Conservation (phyloP, 2,888 invertebrate genomes). For the Ochropleura leucogaster region DNA sequence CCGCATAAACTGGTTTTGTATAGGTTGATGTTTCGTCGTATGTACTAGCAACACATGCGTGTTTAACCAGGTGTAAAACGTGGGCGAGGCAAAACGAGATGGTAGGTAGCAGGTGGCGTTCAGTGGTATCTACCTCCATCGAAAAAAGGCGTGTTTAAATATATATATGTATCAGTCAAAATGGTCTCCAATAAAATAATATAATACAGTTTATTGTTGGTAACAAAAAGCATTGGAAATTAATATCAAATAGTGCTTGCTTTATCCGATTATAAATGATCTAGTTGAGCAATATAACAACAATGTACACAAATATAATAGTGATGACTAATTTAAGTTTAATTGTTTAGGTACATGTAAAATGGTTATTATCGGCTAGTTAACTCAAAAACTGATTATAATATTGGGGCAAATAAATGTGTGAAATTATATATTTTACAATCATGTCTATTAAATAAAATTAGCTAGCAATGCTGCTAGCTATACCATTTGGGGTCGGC, state of each 20-base stretch:
- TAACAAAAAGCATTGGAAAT: background rate
- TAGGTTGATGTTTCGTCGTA: too few relatives aligned
- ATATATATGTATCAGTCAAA: background rate
- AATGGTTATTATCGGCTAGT: background rate
- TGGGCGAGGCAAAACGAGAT: too few relatives aligned
- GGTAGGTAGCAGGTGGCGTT: too few relatives aligned
- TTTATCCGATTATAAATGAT: conserved; percentile 21
- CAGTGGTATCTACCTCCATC: too few relatives aligned
- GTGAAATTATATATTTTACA: background rate
- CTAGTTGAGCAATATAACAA: background rate
- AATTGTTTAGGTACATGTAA: background rate
- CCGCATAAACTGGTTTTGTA: too few relatives aligned
- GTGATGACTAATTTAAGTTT: conserved; percentile 1
- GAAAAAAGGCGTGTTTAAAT: too few relatives aligned
- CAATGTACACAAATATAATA: background rate
- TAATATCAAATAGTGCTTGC: conserved; percentile 9
- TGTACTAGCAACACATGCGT: too few relatives aligned
- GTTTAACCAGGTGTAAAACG: too few relatives aligned
- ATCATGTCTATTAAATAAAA: background rate
- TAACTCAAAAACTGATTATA: background rate
- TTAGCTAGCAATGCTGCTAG: background rate
- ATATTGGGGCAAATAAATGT: background rate
- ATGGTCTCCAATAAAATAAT: background rate
- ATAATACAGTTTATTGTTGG: background rate
- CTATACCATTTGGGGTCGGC: too few relatives aligned